Evolutionary conservation across 2,888 invertebrate genomes (phyloP).

Genomic region (Mayetiola destructor): DNA sequence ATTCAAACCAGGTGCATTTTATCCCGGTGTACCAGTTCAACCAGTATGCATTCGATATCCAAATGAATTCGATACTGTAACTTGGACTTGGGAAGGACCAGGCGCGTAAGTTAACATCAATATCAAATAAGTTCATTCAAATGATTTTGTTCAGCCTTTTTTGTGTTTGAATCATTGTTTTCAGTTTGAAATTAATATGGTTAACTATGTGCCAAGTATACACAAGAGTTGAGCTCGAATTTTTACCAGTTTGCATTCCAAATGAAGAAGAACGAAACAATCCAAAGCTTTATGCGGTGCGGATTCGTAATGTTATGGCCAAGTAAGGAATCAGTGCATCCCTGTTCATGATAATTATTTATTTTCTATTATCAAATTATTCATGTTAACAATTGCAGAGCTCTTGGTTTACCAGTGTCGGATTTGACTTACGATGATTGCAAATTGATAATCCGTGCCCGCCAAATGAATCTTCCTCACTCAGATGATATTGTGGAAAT

Average conservation of each 20-base stretch:
- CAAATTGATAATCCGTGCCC: conserved; percentile 68
- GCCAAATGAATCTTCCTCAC: conserved; percentile 63
- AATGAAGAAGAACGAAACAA: conserved; percentile 72
- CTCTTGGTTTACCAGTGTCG: conserved; percentile 68
- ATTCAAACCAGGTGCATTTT: conserved; percentile 85
- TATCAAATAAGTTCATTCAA: background rate
- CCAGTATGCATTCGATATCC: conserved; percentile 86
- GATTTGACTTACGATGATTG: conserved; percentile 92
- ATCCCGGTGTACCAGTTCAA: conserved; percentile 89
- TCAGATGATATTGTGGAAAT: conserved; percentile 63
- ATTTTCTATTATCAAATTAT: too few species aligned
- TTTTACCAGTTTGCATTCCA: conserved; percentile 80
- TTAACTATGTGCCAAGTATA: conserved; percentile 76
- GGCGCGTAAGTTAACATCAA: conserved; percentile 57
- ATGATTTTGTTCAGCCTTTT: background rate
- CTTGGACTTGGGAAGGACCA: conserved; percentile 93
- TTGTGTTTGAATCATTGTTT: conserved; percentile 23
- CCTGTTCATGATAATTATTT: too few species aligned
- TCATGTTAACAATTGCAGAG: conserved; percentile 41
- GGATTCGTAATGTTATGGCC: conserved; percentile 83
- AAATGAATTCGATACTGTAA: conserved; percentile 74
- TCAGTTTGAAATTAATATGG: conserved; percentile 70
- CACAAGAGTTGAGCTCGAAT: conserved; percentile 80
- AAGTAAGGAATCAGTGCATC: conserved; percentile 45
- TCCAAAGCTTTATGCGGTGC: conserved; percentile 77